phyloP scores from a whole-genome alignment of 2,113 vertebrate genomes.

The Psettodes erumei region DNA sequence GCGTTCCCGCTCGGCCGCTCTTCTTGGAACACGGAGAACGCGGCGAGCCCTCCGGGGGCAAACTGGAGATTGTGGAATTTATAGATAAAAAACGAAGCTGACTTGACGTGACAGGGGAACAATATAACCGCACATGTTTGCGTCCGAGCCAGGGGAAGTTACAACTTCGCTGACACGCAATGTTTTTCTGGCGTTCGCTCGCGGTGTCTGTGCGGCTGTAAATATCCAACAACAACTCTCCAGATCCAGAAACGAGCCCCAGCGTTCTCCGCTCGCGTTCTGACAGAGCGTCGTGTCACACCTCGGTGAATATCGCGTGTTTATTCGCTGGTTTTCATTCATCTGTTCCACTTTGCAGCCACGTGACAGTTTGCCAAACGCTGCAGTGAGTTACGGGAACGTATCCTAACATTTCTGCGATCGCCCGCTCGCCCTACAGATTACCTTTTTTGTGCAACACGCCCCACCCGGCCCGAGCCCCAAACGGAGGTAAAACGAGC shows the following conservation, averaged over 20 bases:
- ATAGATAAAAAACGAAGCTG: neutral
- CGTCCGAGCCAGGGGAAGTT: neutral
- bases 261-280: neutral
- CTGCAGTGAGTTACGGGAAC: neutral
- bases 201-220: neutral
- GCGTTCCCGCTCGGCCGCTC: no score
- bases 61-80: neutral
- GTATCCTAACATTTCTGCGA: neutral
- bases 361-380: no score
- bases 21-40: neutral
- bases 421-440: neutral
- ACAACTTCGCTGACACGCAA: neutral
- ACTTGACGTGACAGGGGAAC: neutral
- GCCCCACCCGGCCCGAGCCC: neutral
- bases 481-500: conserved; percentile 32
- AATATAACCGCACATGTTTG: neutral
- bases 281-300: neutral
- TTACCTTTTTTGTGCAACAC: neutral
- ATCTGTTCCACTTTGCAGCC: neutral
- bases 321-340: neutral
- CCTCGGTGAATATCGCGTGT: neutral
- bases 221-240: neutral
- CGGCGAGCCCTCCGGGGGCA: neutral
- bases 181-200: neutral
- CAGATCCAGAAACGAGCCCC: no score